Evolutionary conservation across 2,888 invertebrate genomes (phyloP).

Genomic region (Anorthoa munda): DNA sequence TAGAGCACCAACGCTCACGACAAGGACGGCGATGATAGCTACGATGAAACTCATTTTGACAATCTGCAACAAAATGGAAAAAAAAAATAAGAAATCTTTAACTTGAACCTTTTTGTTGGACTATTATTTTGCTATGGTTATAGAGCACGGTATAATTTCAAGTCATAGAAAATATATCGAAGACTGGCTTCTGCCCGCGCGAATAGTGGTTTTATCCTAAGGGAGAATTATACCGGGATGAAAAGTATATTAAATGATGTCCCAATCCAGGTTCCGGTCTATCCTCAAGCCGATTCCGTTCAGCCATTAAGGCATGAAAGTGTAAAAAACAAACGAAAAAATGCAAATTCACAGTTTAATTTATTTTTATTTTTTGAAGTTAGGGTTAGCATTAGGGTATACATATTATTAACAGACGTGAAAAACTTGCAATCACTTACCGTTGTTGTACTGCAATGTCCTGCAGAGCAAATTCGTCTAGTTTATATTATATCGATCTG

Average conservation of each 20-base stretch:
- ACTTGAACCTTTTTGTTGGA: neutral
- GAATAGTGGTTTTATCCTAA: no score
- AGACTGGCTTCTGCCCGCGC: neutral
- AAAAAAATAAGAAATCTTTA: no score
- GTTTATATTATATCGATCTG: slow-evolving; percentile 44
- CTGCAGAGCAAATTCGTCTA: neutral
- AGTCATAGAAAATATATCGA: neutral
- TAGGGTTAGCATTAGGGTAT: neutral
- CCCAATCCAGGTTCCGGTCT: no score
- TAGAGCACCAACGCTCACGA: slow-evolving; percentile 68
- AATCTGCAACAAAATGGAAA: slow-evolving; percentile 1
- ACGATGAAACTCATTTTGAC: slow-evolving; percentile 73
- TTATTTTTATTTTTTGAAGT: no score
- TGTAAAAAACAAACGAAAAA: no score
- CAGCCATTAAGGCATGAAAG: no score
- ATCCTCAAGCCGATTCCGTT: no score
- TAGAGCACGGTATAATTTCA: neutral
- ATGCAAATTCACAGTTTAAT: no score
- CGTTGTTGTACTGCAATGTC: slow-evolving; percentile 16
- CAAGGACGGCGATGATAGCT: slow-evolving; percentile 65
- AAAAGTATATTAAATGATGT: no score
- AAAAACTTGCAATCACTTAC: neutral
- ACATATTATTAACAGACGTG: neutral
- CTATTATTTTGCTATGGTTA: neutral
- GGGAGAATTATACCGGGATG: no score